A percentile compares a stretch with the other conserved stretches of the same genome.
Evolutionary conservation across 1,140 invertebrate genomes (phyloP).

Genomic region (Lethocerus indicus): DNA sequence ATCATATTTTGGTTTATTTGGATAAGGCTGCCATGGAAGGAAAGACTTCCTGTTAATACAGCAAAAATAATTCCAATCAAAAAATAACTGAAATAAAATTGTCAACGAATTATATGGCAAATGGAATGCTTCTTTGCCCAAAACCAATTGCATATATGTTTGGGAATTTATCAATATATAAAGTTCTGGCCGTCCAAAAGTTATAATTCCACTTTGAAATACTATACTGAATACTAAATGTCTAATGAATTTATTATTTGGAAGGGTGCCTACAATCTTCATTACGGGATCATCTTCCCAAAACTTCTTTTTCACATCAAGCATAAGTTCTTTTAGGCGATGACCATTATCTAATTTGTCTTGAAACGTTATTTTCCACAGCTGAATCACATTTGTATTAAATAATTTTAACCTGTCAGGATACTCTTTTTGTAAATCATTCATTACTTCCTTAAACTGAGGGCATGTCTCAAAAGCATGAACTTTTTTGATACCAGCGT

Average conservation of each 20-base stretch:
- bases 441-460: background rate
- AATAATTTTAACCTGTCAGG: background rate
- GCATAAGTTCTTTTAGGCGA: background rate
- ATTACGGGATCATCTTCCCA: slow-evolving; percentile 10
- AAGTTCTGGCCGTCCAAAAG: slow-evolving; percentile 6
- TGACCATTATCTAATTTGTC: slow-evolving; percentile 3
- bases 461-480: slow-evolving; percentile 5
- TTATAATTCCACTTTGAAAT: slow-evolving; percentile 4
- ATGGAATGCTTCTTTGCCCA: background rate
- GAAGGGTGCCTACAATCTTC: slow-evolving; percentile 6
- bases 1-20: no score
- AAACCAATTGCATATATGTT: slow-evolving; percentile 4
- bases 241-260: background rate
- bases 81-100: slow-evolving; percentile 5
- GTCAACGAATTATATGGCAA: background rate
- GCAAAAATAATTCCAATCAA: slow-evolving; percentile 4
- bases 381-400: background rate
- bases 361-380: slow-evolving; percentile 2
- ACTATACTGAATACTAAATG: slow-evolving; percentile 7
- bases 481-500: background rate
- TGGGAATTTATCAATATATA: slow-evolving; percentile 3
- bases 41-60: slow-evolving; percentile 3
- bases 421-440: background rate
- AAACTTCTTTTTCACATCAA: background rate
- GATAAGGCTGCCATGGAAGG: slow-evolving; percentile 13